Evolutionary conservation across 1,140 invertebrate genomes (phyloP), one percentile per base, ranked within the genome.

Genomic region (Heterodera schachtii): DNA sequence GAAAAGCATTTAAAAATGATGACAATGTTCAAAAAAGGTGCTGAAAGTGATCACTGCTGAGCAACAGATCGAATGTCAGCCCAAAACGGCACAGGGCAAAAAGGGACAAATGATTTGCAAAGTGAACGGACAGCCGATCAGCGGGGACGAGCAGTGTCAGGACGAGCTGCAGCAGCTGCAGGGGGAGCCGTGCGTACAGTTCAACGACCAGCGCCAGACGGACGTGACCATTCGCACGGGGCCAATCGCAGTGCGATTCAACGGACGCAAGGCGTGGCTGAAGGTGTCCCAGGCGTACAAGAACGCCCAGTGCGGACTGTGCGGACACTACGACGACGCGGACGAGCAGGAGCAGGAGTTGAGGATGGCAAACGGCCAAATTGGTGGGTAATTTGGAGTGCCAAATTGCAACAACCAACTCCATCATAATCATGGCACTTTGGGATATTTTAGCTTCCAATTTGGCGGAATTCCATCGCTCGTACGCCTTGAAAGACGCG

Each of bases 231-330:
- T 78, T 46, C 52, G 71, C 49, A 46, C 66, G 46, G 80, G 78
- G 3, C 84, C 73, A 41, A 76, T 85, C 43, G n/a, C 69, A 21
- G 82, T 85, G 69, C 70, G 74, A 4, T 86, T 85, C 73, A 81
- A 85, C 70, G 78, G 84, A 13, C 69, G 79, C 43, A 76, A 86
- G 44, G 85, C 67, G 64, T 70, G 52, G 52, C 70, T 85, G 52
- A 76, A 86, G 67, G 47, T 85, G 66, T 73, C 82, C 8, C 31
- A 41, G 44, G 44, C 70, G 21, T 86, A 85, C 85, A 84, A 79
- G 73, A 74, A 84, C 73, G 64, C 67, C 73, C 85, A 85, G 70
- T 85, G 84, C 75, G 84, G 84, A 46, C 70, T 85, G 44, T 85
- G 84, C 71, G 84, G 83, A 57, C 83, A 84, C 74, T 84, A 84